Conservation (phyloP, 2,797 vertebrate genomes). For the Echiichthys vipera region DNA sequence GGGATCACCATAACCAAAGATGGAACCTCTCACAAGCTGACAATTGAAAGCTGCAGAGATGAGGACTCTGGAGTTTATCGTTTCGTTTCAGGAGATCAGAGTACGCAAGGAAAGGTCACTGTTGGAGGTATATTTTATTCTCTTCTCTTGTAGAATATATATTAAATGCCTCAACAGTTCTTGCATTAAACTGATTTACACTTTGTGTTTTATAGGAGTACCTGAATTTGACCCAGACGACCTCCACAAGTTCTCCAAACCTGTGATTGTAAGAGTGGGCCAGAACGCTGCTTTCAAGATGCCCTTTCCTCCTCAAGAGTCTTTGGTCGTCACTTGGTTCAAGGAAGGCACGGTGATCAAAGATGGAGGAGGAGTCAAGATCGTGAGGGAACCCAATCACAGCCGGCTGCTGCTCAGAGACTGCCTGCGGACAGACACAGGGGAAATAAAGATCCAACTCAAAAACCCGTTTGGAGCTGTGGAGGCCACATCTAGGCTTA, state of each 20-base stretch:
- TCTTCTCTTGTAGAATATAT: background rate
- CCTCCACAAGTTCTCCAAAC: slow-evolving; percentile 83
- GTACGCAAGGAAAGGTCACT: slow-evolving; percentile 81
- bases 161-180: background rate
- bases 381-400: slow-evolving; percentile 81
- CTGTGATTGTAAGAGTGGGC: slow-evolving; percentile 85
- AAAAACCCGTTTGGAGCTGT: slow-evolving; percentile 84
- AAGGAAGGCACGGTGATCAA: slow-evolving; percentile 83
- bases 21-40: slow-evolving; percentile 77
- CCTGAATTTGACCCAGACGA: slow-evolving; percentile 85
- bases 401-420: slow-evolving; percentile 85
- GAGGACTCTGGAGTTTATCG: slow-evolving; percentile 82
- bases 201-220: slow-evolving; percentile 74
- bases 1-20: slow-evolving; percentile 79
- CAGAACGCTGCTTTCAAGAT: slow-evolving; percentile 86
- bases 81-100: slow-evolving; percentile 81
- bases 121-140: slow-evolving; percentile 81
- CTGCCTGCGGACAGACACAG: slow-evolving; percentile 82
- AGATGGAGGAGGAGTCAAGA: slow-evolving; percentile 78
- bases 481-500: slow-evolving; percentile 81
- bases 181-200: slow-evolving; percentile 3
- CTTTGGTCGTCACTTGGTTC: slow-evolving; percentile 83
- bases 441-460: slow-evolving; percentile 88
- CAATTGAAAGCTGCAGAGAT: slow-evolving; percentile 74
- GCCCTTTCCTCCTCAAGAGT: slow-evolving; percentile 84